Conservation (phyloP, 2,888 invertebrate genomes). For the Timema podura region DNA sequence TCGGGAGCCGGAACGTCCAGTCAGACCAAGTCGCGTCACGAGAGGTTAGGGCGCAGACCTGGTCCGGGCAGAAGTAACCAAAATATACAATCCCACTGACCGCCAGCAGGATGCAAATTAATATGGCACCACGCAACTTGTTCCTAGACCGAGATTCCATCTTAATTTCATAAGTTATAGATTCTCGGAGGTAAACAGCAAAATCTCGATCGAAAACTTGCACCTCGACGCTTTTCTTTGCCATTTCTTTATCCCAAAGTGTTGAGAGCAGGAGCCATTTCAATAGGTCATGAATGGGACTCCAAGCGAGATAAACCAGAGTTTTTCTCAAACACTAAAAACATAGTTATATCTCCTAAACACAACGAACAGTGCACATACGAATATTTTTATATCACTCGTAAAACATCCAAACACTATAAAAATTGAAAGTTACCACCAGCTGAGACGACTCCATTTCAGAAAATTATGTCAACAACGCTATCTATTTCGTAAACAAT, state of each 20-base stretch:
- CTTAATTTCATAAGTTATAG: conserved; percentile 61
- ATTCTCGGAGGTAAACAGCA: conserved; percentile 67
- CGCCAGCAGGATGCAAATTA: conserved; percentile 74
- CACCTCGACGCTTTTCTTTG: conserved; percentile 70
- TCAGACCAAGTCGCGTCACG: conserved; percentile 36
- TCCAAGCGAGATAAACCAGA: no score
- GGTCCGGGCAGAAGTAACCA: conserved; percentile 86
- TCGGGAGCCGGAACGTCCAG: conserved; percentile 37
- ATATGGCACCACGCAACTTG: conserved; percentile 68
- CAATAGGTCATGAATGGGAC: no score
- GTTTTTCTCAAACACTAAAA: no score
- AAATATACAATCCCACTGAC: conserved; percentile 84
- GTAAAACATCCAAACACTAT: no score
- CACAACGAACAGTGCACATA: no score
- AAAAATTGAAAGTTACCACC: no score
- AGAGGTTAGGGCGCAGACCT: conserved; percentile 53
- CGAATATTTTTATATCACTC: no score
- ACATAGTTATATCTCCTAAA: no score
- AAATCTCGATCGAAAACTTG: conserved; percentile 78
- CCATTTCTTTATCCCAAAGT: conserved; percentile 27
- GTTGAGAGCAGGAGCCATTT: no score
- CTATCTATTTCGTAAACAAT: no score
- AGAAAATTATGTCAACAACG: no score
- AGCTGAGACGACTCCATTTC: no score
- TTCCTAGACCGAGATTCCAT: conserved; percentile 76